phyloP scores from a whole-genome alignment of 2,113 vertebrate genomes.

The Chionis minor region DNA sequence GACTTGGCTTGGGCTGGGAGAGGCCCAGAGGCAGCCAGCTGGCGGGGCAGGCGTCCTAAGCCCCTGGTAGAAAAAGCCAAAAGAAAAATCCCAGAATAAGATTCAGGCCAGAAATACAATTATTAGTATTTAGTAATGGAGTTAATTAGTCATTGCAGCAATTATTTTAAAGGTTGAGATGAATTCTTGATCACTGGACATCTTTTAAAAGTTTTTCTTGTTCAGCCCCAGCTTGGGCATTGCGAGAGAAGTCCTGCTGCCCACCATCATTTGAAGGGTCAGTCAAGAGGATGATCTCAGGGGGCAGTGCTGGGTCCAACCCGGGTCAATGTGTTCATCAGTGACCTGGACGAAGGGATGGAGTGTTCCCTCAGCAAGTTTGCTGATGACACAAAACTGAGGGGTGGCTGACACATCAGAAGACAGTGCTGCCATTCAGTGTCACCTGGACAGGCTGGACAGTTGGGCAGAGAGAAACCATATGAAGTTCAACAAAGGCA shows the following conservation, averaged over 20 bases:
- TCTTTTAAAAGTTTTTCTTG: neutral
- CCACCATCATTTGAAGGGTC: rapidly evolving
- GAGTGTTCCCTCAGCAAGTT: no score
- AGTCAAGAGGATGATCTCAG: neutral
- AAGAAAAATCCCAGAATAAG: neutral
- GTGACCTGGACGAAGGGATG: no score
- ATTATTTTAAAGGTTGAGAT: neutral
- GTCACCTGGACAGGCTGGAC: no score
- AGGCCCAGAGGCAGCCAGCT: neutral
- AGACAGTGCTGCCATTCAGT: no score
- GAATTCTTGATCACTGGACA: neutral
- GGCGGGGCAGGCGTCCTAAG: neutral
- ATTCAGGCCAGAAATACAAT: neutral
- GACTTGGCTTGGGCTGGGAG: neutral
- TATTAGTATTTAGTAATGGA: rapidly evolving
- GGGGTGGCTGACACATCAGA: no score
- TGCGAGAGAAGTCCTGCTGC: neutral
- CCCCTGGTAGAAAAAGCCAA: neutral
- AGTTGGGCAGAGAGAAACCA: no score
- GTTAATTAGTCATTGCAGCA: neutral
- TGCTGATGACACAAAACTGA: no score
- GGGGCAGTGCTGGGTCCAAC: no score
- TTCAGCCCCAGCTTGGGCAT: neutral
- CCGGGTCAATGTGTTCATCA: no score
- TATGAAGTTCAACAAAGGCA: no score